These are phyloP conservation scores for Clitarchus hookeri DNA, from an alignment of 2,888 invertebrate genomes.

Conservation along the genomic window DNA sequence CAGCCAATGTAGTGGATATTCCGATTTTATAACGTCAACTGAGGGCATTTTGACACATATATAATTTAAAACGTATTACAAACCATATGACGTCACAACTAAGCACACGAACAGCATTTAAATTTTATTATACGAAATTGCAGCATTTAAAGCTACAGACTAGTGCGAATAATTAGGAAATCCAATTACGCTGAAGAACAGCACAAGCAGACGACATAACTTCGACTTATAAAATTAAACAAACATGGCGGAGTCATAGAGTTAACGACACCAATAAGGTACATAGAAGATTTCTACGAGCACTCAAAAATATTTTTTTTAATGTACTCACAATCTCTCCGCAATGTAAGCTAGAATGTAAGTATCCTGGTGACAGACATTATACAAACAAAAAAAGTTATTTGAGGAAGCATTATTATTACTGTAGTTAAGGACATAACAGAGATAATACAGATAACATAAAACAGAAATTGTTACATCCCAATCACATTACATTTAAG, in stretches of 20 bases:
- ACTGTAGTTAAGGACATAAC: too few relatives aligned
- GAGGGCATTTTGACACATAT: constrained; percentile 43
- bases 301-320: too few relatives aligned
- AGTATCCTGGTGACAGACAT: too few relatives aligned
- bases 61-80: not conserved
- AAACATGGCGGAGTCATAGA: not conserved
- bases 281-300: too few relatives aligned
- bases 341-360: too few relatives aligned
- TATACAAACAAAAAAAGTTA: too few relatives aligned
- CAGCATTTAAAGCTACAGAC: not conserved
- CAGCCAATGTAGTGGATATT: constrained; percentile 85
- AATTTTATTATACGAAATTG: not conserved
- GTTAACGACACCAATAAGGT: not conserved
- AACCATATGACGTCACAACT: not conserved
- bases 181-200: not conserved
- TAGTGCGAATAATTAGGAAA: not conserved
- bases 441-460: too few relatives aligned
- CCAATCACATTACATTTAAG: too few relatives aligned
- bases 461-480: too few relatives aligned
- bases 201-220: not conserved
- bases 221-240: not conserved
- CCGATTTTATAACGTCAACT: constrained; percentile 61
- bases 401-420: too few relatives aligned
- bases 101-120: not conserved
- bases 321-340: too few relatives aligned